Evolutionary conservation across 2,113 vertebrate genomes (phyloP).

Genomic region (Nothocercus nigrocapillus): DNA sequence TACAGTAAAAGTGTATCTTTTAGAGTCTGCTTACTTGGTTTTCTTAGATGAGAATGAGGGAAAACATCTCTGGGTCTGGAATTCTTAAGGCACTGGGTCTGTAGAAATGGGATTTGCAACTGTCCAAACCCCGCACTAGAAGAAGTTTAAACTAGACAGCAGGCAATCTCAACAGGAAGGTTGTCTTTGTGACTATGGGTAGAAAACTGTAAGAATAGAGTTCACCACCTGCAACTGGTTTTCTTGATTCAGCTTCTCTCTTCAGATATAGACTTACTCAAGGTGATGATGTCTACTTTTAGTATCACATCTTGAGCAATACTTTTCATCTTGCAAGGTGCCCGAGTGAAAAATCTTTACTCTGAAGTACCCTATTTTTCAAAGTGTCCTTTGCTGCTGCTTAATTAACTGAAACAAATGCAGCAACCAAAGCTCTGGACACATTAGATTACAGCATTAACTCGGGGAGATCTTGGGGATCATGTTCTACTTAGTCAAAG

Average conservation of each 20-base stretch:
- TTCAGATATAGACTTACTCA: not conserved
- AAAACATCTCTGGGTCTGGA: not conserved
- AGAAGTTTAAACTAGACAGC: not conserved
- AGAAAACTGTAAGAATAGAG: not conserved
- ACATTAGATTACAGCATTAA: not conserved
- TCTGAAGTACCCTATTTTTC: not conserved
- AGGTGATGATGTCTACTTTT: not conserved
- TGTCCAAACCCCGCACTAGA: not conserved
- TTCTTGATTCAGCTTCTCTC: not conserved
- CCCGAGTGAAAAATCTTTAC: not conserved
- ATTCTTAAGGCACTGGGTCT: not conserved
- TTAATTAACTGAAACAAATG: not conserved
- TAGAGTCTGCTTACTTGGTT: not conserved
- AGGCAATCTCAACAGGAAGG: not conserved
- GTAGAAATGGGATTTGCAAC: not conserved
- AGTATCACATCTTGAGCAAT: not conserved
- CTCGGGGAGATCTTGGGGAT: not conserved
- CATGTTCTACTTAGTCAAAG: not conserved
- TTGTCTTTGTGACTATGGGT: not conserved
- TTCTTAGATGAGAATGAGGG: too few relatives aligned
- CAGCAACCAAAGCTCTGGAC: not conserved
- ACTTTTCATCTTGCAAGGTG: not conserved
- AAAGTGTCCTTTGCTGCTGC: not conserved
- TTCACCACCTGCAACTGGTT: not conserved
- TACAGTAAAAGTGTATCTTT: fast-evolving